Percentiles rank a stretch among this genome's conserved stretches.
Evolutionary conservation across 2,797 vertebrate genomes (phyloP).

Genomic region (Xiphorhynchus erythropygius): DNA sequence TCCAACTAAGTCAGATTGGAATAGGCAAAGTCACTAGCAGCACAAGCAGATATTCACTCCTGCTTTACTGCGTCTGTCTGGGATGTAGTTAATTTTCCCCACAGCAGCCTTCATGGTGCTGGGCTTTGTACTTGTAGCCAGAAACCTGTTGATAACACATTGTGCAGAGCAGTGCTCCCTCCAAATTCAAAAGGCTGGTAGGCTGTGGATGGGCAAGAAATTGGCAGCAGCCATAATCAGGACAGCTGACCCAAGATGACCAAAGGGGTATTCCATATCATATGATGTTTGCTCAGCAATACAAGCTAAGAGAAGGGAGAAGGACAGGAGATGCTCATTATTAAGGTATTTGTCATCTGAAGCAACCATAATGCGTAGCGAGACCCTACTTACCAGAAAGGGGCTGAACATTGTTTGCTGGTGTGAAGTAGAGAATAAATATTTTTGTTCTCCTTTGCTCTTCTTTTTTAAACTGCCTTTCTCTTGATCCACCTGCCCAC

Average conservation of each 20-base stretch:
- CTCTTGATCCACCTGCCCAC: not conserved
- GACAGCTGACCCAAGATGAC: not conserved
- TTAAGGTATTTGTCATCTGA: not conserved
- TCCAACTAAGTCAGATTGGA: not conserved
- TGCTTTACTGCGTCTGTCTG: not conserved
- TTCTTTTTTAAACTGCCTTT: not conserved
- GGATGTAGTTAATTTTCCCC: not conserved
- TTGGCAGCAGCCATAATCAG: not conserved
- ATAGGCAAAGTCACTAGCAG: not conserved
- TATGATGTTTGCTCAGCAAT: not conserved
- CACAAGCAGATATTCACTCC: not conserved
- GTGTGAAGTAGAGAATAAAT: not conserved
- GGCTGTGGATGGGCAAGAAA: not conserved
- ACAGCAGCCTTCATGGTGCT: not conserved
- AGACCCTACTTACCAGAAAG: not conserved
- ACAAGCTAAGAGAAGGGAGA: not conserved
- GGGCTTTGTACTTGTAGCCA: not conserved
- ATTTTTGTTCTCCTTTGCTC: not conserved
- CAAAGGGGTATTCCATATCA: not conserved
- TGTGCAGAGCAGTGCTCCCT: not conserved
- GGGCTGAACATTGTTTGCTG: not conserved
- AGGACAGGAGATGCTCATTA: rapidly evolving
- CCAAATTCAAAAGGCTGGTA: not conserved
- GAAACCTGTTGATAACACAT: not conserved
- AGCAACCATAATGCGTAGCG: rapidly evolving